A percentile compares a stretch with the other conserved stretches of the same genome.
These are phyloP conservation scores for Nixonia krombeini DNA, from an alignment of 1,140 invertebrate genomes.

Conservation along the genomic window DNA sequence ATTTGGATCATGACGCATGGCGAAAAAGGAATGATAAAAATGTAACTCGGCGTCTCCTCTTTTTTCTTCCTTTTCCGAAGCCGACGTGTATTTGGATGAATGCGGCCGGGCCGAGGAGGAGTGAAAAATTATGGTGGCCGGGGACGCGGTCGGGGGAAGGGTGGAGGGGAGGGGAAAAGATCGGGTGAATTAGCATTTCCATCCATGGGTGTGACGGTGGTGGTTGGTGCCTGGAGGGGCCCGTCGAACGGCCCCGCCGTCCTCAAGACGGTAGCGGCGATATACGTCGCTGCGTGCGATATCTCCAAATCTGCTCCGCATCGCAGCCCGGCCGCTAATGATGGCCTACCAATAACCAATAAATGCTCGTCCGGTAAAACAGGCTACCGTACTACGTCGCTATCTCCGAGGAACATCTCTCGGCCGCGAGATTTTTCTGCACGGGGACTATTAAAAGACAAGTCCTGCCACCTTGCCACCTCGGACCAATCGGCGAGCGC, in stretches of 20 bases:
- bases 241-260: slow-evolving; percentile 50
- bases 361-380: slow-evolving; percentile 64
- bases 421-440: slow-evolving; percentile 45
- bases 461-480: slow-evolving; percentile 29
- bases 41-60: neutral
- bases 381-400: slow-evolving; percentile 62
- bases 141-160: slow-evolving; percentile 9
- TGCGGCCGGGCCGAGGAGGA: neutral
- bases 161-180: slow-evolving; percentile 24
- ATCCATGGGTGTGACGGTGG: slow-evolving; percentile 52
- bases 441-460: slow-evolving; percentile 43
- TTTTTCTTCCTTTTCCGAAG: no score
- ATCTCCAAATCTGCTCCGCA: slow-evolving; percentile 57
- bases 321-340: slow-evolving; percentile 56
- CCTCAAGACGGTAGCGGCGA: slow-evolving; percentile 52
- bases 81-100: slow-evolving; percentile 9
- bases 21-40: slow-evolving; percentile 1
- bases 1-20: neutral
- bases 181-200: slow-evolving; percentile 58
- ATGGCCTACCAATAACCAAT: slow-evolving; percentile 65
- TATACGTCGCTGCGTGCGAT: slow-evolving; percentile 51
- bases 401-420: slow-evolving; percentile 55
- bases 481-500: slow-evolving; percentile 21
- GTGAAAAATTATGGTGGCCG: slow-evolving; percentile 13
- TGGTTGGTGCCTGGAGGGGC: slow-evolving; percentile 46